Base-by-base conservation (phyloP, 2,888 invertebrate genomes). In the Calameuta filiformis region DNA sequence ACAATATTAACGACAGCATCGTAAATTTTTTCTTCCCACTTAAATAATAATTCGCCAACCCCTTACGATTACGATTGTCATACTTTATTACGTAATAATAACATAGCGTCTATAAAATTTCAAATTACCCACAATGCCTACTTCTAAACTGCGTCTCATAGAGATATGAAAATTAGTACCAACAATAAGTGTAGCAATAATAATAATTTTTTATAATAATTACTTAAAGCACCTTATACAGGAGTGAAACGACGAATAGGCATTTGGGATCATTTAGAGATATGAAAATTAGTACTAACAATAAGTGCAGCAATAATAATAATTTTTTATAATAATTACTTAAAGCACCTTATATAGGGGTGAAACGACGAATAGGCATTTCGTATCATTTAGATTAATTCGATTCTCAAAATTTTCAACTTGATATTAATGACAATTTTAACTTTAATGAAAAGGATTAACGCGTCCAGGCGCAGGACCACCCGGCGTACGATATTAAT, bases 401-500 rank as follows among this genome's bases (percentile, higher is more conserved):
- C 9, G 23, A 56, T 56, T 56, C 56, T 23, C 56, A 56, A 15
- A 15, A 56, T 56, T 23, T 15, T 56, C 56, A 56, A 56, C 56
- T 56, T 56, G 23, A 23, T 56, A 71, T 71, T 71, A 83, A 79
- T 80, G 83, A 82, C 81, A 79, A 80, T 81, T 82, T 84, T 82
- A 84, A 84, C 83, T 82, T 81, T 82, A 79, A 81, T 81, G 80
- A 75, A 75, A 73, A 76, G 30, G 77, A 77, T 75, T 73, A 80
- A 77, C 76, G 79, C 56, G 23, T 23, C 56, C 56, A 56, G 56
- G 2, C 40, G 15, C 35, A 76, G 80, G 81, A 82, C 83, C 82
- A 82, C 82, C 82, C 84, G 80, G 83, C 77, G 79, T 77, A 82
- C 76, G 79, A 82, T 81, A 80, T 80, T 79, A 82, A 82, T 82